Base-by-base conservation (phyloP, 1,140 invertebrate genomes). In the Idris sp. region DNA sequence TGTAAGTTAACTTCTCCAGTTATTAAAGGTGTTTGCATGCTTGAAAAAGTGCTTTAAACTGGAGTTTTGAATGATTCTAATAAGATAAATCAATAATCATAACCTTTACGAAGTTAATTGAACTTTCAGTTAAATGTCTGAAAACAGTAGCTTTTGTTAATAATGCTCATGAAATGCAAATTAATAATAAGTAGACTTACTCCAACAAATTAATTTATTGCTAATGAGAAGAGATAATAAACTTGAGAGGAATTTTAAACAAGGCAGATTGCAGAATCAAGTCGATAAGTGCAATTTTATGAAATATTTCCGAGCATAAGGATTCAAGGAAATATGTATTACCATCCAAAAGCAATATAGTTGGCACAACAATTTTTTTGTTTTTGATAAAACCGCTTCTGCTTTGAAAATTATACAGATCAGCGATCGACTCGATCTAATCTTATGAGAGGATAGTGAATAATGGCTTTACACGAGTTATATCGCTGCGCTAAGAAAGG, bases 381-480 rank as follows among this genome's bases (percentile, higher is more conserved):
- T 62, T 71, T 62, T 36, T 40, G 56, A 40, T 56, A 35, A 62
- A 13, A 51, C 46, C 36, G 28, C 38, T 64, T 48, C n/a, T 65
- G 31, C 44, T 33, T 13, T 28, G 38, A 69, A 49, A 69, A 69
- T 73, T 73, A 65, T 56, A 73, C 59, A 64, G 59, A 64, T 74
- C 48, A 38, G 16, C 35, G 56, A 74, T 67, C 48, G 46, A 62
- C 41, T 71, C 48, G 56, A 62, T 71, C 40, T 53, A 71, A 62
- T 53, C 58, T 62, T 49, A 53, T 56, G 49, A 62, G 33, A 49
- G 40, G 33, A 43, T 59, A 67, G 62, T 67, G 71, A 74, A 67
- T 74, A 74, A 74, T 74, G 56, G 71, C 56, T 67, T 67, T 74
- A 67, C 62, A 67, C 36, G 62, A 74, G 62, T 74, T 68, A 74